Conservation (phyloP, 2,113 vertebrate species). For the Leptobrachium leishanense region DNA sequence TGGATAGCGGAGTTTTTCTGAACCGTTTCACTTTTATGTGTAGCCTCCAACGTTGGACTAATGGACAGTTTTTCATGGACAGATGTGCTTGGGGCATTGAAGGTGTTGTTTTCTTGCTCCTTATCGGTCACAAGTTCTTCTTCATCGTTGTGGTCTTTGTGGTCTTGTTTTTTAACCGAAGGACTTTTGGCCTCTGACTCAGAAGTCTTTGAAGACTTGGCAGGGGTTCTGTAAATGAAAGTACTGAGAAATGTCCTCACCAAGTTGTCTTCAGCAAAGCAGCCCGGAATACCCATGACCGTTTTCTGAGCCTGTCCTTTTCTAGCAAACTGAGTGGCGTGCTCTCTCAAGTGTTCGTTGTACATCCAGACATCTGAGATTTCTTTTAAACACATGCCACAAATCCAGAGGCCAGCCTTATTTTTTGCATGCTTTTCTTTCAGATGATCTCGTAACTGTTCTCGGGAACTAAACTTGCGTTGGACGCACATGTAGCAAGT, state of each 20-base stretch:
- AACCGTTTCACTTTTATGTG: slow-evolving; percentile 64
- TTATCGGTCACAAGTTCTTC: slow-evolving; percentile 55
- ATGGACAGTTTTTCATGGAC: slow-evolving; percentile 44
- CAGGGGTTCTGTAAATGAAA: slow-evolving; percentile 76
- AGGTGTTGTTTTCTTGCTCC: slow-evolving; percentile 60
- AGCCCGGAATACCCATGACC: slow-evolving; percentile 73
- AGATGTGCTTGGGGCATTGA: slow-evolving; percentile 55
- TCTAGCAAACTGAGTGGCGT: slow-evolving; percentile 89
- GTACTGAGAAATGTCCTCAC: slow-evolving; percentile 83
- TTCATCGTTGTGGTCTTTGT: slow-evolving; percentile 49
- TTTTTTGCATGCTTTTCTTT: slow-evolving; percentile 90
- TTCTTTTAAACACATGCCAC: slow-evolving; percentile 95
- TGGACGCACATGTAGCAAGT: slow-evolving; percentile 99
- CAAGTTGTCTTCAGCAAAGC: slow-evolving; percentile 73
- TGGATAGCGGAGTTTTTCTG: slow-evolving; percentile 78
- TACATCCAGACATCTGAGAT: slow-evolving; percentile 97
- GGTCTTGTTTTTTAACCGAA: slow-evolving; percentile 56
- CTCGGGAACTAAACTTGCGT: slow-evolving; percentile 91
- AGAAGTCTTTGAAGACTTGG: slow-evolving; percentile 62
- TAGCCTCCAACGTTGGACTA: slow-evolving; percentile 63
- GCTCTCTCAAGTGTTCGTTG: slow-evolving; percentile 92
- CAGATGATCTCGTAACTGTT: slow-evolving; percentile 89
- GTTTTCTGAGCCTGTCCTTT: slow-evolving; percentile 83
- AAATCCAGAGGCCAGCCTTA: slow-evolving; percentile 89
- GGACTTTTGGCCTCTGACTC: slow-evolving; percentile 56